These are phyloP conservation scores for Pseudomugil gertrudae DNA, from an alignment of 2,797 vertebrate species.

Conservation along the genomic window DNA sequence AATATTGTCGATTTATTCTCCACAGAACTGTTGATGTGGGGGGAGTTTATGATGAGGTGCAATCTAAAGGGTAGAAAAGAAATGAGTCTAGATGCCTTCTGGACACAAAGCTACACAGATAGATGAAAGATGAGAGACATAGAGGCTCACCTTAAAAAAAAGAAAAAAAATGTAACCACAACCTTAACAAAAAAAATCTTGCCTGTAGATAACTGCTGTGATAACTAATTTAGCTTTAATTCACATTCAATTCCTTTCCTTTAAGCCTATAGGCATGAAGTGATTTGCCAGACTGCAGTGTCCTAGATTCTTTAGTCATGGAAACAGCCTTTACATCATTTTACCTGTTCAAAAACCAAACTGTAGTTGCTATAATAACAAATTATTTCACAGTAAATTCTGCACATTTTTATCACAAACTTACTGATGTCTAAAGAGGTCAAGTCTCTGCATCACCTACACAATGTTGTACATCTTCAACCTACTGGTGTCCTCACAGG, in stretches of 20 bases:
- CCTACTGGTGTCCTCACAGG: conserved; percentile 55
- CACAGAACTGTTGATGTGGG: conserved; percentile 65
- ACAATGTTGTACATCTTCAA: conserved; percentile 50
- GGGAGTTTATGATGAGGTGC: conserved; percentile 80
- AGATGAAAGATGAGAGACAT: conserved; percentile 76
- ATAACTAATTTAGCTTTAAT: conserved; percentile 84
- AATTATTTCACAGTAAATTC: conserved; percentile 35
- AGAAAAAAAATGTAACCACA: conserved; percentile 57
- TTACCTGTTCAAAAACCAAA: conserved; percentile 44
- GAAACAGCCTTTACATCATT: conserved; percentile 46
- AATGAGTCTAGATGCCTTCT: conserved; percentile 86
- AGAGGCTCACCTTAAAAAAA: conserved; percentile 68
- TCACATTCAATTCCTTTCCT: conserved; percentile 71
- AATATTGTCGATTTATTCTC: conserved; percentile 79
- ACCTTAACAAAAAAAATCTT: conserved; percentile 65
- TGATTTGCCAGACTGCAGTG: conserved; percentile 57
- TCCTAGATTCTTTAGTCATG: conserved; percentile 72
- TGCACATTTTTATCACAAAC: conserved; percentile 13
- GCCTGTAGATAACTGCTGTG: conserved; percentile 67
- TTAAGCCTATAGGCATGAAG: conserved; percentile 69
- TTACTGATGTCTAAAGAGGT: conserved; percentile 45
- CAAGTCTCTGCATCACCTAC: conserved; percentile 47
- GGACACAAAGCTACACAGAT: conserved; percentile 71
- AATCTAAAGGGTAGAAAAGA: conserved; percentile 83
- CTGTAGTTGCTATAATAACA: conserved; percentile 32